These are phyloP conservation scores for Petrolisthes cinctipes DNA, from an alignment of 2,888 invertebrate species.

Conservation along the genomic window DNA sequence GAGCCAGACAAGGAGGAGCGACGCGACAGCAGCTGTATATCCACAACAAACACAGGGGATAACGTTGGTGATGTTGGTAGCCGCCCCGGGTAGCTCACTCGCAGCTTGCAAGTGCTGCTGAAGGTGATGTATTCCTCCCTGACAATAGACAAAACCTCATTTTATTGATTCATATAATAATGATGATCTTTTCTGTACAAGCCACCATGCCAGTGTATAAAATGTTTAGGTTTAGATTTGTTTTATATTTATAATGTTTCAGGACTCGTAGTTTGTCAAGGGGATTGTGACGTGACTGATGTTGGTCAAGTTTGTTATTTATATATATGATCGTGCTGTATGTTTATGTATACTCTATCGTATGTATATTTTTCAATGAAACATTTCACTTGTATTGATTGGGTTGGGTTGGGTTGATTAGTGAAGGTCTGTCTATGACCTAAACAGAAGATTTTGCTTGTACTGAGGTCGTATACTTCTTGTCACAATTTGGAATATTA, in stretches of 20 bases:
- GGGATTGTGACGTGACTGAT: no score
- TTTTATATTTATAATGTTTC: no score
- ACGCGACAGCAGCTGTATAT: no score
- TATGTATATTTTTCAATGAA: not conserved
- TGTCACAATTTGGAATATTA: not conserved
- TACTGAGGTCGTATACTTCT: not conserved
- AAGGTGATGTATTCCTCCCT: conserved; percentile 15
- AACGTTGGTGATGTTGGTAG: no score
- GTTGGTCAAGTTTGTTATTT: not conserved
- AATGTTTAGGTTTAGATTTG: no score
- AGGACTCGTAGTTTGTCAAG: no score
- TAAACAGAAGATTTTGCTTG: no score
- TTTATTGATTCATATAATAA: not conserved
- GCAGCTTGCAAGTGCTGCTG: not conserved
- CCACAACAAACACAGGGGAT: no score
- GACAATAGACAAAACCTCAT: not conserved
- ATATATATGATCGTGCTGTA: not conserved
- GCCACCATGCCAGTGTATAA: conserved; percentile 4
- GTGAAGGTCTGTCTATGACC: not conserved
- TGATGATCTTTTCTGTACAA: not conserved
- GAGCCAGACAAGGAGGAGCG: no score
- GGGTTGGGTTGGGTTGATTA: not conserved
- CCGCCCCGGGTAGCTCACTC: no score
- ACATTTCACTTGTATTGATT: no score
- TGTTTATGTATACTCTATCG: not conserved